A percentile compares a stretch with the other conserved stretches of the same genome.
These are phyloP conservation scores for Heterodera filipjevi DNA, from an alignment of 2,888 invertebrate genomes.

Conservation along the genomic window DNA sequence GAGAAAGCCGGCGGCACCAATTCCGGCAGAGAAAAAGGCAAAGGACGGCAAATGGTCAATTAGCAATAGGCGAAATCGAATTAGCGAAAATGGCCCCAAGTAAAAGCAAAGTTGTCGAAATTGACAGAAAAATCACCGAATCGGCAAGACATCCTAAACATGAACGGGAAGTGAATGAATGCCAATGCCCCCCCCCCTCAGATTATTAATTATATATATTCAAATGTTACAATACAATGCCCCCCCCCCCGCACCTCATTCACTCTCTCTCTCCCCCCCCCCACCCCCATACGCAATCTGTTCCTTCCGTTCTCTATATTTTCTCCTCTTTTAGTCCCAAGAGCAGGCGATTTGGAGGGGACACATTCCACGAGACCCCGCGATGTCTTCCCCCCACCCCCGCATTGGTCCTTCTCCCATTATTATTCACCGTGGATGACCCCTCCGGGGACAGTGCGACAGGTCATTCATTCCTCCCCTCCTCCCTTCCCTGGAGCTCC, in stretches of 20 bases:
- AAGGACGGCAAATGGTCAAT: not conserved
- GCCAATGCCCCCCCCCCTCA: not conserved
- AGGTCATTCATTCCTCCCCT: not conserved
- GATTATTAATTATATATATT: not conserved
- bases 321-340: not conserved
- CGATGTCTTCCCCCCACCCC: not conserved
- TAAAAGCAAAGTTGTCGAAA: no score
- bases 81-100: no score
- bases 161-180: not conserved
- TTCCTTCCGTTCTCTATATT: not conserved
- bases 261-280: not conserved
- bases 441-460: slow-evolving; percentile 5
- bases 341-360: not conserved
- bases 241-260: not conserved
- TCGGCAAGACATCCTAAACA: no score
- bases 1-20: slow-evolving; percentile 48
- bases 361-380: not conserved
- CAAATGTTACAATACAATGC: not conserved
- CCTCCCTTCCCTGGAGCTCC: not conserved
- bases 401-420: slow-evolving; percentile 2
- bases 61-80: not conserved
- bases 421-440: no score
- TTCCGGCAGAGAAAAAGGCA: slow-evolving; percentile 54
- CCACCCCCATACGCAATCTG: slow-evolving; percentile 9
- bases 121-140: no score